Base-by-base conservation (phyloP, 2,113 vertebrate genomes). In the Rhinolophus ferrumequinum region DNA sequence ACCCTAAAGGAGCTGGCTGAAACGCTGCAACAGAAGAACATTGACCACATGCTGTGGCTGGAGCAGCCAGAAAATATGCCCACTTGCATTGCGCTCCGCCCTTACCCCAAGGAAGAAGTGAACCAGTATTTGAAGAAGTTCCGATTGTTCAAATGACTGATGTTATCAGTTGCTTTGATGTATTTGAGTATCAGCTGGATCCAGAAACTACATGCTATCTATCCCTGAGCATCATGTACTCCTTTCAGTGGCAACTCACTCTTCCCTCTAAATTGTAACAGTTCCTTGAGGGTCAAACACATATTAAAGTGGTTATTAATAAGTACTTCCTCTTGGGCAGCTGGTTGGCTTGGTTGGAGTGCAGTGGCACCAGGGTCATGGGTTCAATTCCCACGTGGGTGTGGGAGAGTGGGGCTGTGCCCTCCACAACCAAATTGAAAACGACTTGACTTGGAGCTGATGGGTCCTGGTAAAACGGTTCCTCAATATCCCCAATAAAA, bases 1-100 rank as follows among this genome's bases (percentile, higher is more conserved):
- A 96, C 99, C 18, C 98, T 99, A 56, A 98, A 93, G 1, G 70
- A 73, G 0, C 98, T 99, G 52, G 98, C 99, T 0, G 98, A 98
- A 88, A 98, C 67, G 0, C 97, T 99, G 26, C 97, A 96, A 1
- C 98, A 99, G 94, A 99, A 99, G 8, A 97, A 95, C 8, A 94
- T 99, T 0, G 98, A 99, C 72, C 99, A 99, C 87, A 98, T 99
- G 28, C 97, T 99, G 3, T 99, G 99, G 99, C 97, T 99, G 0
- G 99, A 99, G 73, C 99, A 99, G 89, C 99, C 99, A 0, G 99
- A 99, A 97, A 99, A 99, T 84, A 88, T 99, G 0, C 98, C 99
- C 91, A 99, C 99, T 0, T 99, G 99, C 83, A 83, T 99, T 86
- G 99, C 99, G 0, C 98, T 99, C 69, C 98, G 99, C 87, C 99